Conservation (phyloP, 2,113 vertebrate genomes). For the Heterotis niloticus region DNA sequence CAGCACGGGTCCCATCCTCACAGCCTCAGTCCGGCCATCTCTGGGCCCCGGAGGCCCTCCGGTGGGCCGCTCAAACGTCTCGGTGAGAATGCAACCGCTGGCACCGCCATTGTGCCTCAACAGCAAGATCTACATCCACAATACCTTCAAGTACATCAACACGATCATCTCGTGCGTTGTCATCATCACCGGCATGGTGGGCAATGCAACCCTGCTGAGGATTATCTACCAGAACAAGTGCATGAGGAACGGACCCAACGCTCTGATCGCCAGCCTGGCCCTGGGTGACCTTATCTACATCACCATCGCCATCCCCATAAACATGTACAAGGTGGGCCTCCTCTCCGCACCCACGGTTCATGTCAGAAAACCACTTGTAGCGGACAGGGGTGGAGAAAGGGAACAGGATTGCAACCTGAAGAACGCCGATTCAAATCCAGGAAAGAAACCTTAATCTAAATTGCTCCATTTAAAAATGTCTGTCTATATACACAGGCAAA, state of each 20-base stretch:
- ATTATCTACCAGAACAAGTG: slow-evolving; percentile 99
- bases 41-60: neutral
- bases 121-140: slow-evolving; percentile 60
- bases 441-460: too few relatives aligned
- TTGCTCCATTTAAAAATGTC: too few relatives aligned
- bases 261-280: slow-evolving; percentile 92
- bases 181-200: slow-evolving; percentile 91
- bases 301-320: slow-evolving; percentile 86
- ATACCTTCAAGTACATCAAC: slow-evolving; percentile 89
- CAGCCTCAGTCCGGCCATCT: slow-evolving; percentile 41
- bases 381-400: too few relatives aligned
- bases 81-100: neutral
- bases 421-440: too few relatives aligned
- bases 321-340: slow-evolving; percentile 85
- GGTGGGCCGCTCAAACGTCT: neutral
- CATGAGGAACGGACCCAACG: slow-evolving; percentile 97
- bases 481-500: too few relatives aligned
- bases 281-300: slow-evolving; percentile 96
- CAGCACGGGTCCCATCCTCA: slow-evolving; percentile 33
- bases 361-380: neutral
- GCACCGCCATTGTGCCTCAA: slow-evolving; percentile 51
- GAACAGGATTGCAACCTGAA: too few relatives aligned
- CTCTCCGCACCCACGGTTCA: neutral
- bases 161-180: slow-evolving; percentile 82
- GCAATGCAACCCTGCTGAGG: slow-evolving; percentile 89